phyloP scores from a whole-genome alignment of 2,797 vertebrate genomes.

The Sebastes taczanowskii region DNA sequence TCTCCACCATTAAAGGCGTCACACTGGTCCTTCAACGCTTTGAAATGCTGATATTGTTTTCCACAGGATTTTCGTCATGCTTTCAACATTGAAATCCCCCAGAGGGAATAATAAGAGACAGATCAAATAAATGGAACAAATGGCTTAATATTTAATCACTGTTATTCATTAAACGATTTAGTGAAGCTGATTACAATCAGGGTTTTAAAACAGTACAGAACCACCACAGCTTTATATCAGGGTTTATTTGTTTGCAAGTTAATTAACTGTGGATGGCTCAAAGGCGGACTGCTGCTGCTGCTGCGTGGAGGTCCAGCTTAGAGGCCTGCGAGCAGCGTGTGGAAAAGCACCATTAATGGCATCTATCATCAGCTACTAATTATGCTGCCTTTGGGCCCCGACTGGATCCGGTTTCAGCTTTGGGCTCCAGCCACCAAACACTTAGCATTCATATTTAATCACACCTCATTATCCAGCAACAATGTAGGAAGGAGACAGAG shows the following conservation, averaged over 20 bases:
- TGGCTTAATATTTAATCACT: conserved; percentile 63
- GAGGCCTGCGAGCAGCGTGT: conserved; percentile 42
- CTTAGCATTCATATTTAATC: conserved; percentile 88
- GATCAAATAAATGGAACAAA: conserved; percentile 68
- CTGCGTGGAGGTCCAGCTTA: conserved; percentile 59
- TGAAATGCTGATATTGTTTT: conserved; percentile 79
- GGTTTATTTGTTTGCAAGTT: conserved; percentile 72
- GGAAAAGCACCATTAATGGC: conserved; percentile 75
- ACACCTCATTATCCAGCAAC: conserved; percentile 83
- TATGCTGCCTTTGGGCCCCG: conserved; percentile 75
- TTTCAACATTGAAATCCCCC: conserved; percentile 66
- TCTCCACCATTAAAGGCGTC: conserved; percentile 70
- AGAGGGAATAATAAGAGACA: conserved; percentile 49
- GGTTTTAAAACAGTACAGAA: not conserved
- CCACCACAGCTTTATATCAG: conserved; percentile 24
- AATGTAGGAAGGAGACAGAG: conserved; percentile 82
- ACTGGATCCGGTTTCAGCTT: conserved; percentile 82
- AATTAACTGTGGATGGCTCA: conserved; percentile 74
- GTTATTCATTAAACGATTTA: conserved; percentile 54
- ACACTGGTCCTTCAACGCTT: conserved; percentile 68
- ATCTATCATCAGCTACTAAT: conserved; percentile 86
- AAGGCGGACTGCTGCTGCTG: conserved; percentile 54
- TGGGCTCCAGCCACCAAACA: conserved; percentile 85
- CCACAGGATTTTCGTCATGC: conserved; percentile 59
- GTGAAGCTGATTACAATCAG: conserved; percentile 53